Evolutionary conservation across 2,888 invertebrate genomes (phyloP), one percentile per base, ranked within the genome.

Genomic region (Leptinotarsa juncta): DNA sequence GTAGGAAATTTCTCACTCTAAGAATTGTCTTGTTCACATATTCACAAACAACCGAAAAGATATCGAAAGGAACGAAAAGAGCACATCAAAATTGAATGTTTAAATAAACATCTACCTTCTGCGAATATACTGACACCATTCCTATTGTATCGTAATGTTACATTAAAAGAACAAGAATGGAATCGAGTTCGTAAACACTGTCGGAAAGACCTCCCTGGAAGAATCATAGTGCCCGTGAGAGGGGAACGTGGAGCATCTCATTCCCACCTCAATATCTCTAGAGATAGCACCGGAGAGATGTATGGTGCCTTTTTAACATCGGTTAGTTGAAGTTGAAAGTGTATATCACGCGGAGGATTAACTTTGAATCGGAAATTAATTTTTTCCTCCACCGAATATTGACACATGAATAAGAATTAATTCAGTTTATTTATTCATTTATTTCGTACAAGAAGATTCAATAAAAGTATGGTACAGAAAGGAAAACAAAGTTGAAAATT

Each of bases 221-320:
- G 88, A 87, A 86, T 87, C 88, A 88, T 87, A 83, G 86, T 81
- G 86, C 88, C 88, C 87, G 81, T 82, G 88, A 87, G 87, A 86
- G 85, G 85, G 83, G 84, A 84, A 81, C 85, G 84, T 83, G 80
- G 84, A 83, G 82, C 84, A 84, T 84, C 83, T 85, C 86, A 84
- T 85, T 86, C 85, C 85, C 86, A 84, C 84, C 83, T 84, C 85
- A 80, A 81, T 82, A 85, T 85, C 85, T 85, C 86, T 80, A 77
- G 85, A 86, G 85, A 85, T 84, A 82, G 82, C 81, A 81, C 83
- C 83, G 80, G 83, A 81, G 83, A 86, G 87, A 86, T 86, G 85
- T 86, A 86, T 86, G 86, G 86, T 84, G 83, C 81, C 86, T 86
- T 86, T 86, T 87, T 87, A 87, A 85, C 86, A 87, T 86, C 86